Conservation (phyloP, 2,888 invertebrate species). For the Caenorhabditis japonica region DNA sequence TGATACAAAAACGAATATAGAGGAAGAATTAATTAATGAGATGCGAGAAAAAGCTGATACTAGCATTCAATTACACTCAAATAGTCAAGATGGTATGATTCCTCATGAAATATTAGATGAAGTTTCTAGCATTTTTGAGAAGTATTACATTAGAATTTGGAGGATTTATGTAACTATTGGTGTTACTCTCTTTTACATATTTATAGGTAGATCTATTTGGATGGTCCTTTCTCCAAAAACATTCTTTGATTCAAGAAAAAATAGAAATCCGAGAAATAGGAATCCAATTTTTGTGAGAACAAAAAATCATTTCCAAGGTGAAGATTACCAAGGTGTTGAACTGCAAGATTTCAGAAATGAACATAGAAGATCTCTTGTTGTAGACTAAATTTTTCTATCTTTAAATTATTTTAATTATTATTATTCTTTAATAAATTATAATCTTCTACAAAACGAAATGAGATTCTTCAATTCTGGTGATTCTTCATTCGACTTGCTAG, state of each 20-base stretch:
- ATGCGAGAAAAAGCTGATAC: conserved; percentile 57
- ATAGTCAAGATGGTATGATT: conserved; percentile 55
- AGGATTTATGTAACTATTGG: conserved; percentile 59
- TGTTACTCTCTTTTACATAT: conserved; percentile 53
- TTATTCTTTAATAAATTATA: conserved; percentile 9
- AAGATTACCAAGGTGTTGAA: conserved; percentile 15
- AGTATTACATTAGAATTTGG: conserved; percentile 51
- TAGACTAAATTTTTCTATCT: conserved; percentile 9
- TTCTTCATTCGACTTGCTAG: too few species aligned
- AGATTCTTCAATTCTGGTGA: conserved; percentile 22
- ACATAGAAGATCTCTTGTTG: conserved; percentile 17
- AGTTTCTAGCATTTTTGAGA: conserved; percentile 36
- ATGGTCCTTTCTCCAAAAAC: conserved; percentile 35
- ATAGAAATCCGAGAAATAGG: conserved; percentile 11
- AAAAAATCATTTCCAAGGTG: too few species aligned
- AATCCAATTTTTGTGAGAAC: conserved; percentile 2
- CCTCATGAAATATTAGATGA: conserved; percentile 62
- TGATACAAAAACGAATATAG: conserved; percentile 49
- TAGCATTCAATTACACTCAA: conserved; percentile 46
- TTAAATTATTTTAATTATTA: conserved; percentile 11
- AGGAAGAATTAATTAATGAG: conserved; percentile 52
- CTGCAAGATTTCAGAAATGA: conserved; percentile 2
- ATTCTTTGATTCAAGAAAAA: conserved; percentile 17
- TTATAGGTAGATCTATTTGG: conserved; percentile 54
- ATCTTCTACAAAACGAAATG: conserved; percentile 9